phyloP scores from a whole-genome alignment of 2,888 invertebrate genomes.

The Glaucopsyche alexis region DNA sequence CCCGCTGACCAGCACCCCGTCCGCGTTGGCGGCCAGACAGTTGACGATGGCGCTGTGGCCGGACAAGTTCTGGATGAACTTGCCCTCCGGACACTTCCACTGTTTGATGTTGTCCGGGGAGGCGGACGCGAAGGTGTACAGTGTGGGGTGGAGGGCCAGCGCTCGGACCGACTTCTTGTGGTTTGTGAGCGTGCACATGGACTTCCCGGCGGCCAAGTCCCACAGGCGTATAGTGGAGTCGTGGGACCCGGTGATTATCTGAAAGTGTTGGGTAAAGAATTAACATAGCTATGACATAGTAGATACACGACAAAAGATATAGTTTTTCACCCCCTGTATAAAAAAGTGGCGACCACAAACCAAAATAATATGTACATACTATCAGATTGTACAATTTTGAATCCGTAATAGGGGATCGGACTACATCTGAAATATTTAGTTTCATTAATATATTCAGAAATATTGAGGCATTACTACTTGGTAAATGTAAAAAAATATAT shows the following conservation, averaged over 20 bases:
- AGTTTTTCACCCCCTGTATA: not conserved
- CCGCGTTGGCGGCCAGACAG: conserved; percentile 95
- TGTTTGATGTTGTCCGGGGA: conserved; percentile 99
- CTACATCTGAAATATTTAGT: too few relatives aligned
- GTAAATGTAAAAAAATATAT: too few relatives aligned
- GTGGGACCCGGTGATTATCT: conserved; percentile 95
- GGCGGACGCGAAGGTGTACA: conserved; percentile 97
- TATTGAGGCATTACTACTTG: too few relatives aligned
- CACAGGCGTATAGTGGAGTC: conserved; percentile 98
- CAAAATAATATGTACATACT: too few relatives aligned
- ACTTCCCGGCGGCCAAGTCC: conserved; percentile 98
- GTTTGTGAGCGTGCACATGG: conserved; percentile 96
- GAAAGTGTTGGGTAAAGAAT: conserved; percentile 42
- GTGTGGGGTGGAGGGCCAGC: conserved; percentile 86
- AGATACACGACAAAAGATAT: not conserved
- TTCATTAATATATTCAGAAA: too few relatives aligned
- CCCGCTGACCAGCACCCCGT: conserved; percentile 97
- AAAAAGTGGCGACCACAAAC: not conserved
- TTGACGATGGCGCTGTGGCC: conserved; percentile 99
- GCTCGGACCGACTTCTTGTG: conserved; percentile 97
- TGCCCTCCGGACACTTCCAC: conserved; percentile 97
- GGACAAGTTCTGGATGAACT: conserved; percentile 98
- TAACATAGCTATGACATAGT: not conserved
- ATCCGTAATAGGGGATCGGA: too few relatives aligned
- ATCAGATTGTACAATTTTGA: too few relatives aligned